Evolutionary conservation across 2,888 invertebrate species (phyloP), one percentile per base, ranked within the genome.

Genomic region (Drosophila kokeensis): DNA sequence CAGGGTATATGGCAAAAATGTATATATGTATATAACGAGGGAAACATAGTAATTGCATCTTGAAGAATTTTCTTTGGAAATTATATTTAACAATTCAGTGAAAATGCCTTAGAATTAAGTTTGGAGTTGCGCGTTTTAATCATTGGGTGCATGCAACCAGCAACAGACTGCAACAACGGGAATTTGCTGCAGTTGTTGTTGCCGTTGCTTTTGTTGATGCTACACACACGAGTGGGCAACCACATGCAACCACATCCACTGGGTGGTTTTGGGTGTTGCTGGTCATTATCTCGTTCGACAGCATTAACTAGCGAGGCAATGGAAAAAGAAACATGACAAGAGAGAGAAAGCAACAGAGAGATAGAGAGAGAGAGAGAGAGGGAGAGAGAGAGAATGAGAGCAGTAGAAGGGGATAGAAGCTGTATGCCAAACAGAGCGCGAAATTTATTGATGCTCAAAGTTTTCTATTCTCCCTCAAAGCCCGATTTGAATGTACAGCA

Each of bases 11-110:
- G 1, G 24, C 11, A 24, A 58, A 60, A 24, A 38, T 38, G 18
- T 36, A 18, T 15, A 15, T 2, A 11, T 18, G 4, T 13, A 38
- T 36, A 27, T 62, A 78, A 69, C 64, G 68, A 82, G 76, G 79
- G 82, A 79, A 88, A 79, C 83, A 73, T 64, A 60, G 83, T 85
- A 83, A 88, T 82, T 83, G 88, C 61, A 73, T 63, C 69, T 69
- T 76, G 85, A 67, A 72, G 69, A 85, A 81, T 85, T 88, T 45
- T 85, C 89, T 74, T 68, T 73, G 66, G 68, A 90, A 85, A 90
- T 89, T 83, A 86, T 86, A 83, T 85, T 90, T 86, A 57, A 72
- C 89, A 88, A 85, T 90, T 77, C 83, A 80, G 83, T 89, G 87
- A 81, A 85, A 90, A 85, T 90, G 83, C 77, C 83, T 72, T 67